These are phyloP conservation scores for human (Homo sapiens) DNA, from an alignment of 2,113 vertebrate species.

Conservation along the genomic window DNA sequence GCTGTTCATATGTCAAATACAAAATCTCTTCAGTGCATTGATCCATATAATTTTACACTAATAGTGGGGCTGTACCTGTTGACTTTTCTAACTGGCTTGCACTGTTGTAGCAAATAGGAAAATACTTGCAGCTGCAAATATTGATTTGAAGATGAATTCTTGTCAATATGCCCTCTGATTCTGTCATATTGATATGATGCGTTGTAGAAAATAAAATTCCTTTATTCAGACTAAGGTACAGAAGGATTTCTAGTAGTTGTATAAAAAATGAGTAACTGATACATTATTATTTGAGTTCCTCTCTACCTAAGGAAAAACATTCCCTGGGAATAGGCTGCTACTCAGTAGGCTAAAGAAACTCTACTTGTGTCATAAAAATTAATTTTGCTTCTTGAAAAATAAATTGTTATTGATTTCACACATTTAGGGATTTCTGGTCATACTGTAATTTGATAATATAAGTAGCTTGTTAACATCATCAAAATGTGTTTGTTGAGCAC, in stretches of 20 bases:
- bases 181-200: background rate
- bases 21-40: background rate
- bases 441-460: background rate
- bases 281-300: background rate
- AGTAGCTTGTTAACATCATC: background rate
- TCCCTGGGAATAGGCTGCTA: background rate
- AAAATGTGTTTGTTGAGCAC: background rate
- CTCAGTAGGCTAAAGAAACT: background rate
- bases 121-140: conserved; percentile 27
- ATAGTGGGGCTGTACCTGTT: background rate
- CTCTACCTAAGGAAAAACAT: background rate
- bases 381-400: background rate
- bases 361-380: background rate
- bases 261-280: background rate
- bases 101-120: conserved; percentile 1
- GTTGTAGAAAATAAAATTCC: background rate
- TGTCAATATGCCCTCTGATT: background rate
- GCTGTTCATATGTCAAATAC: background rate
- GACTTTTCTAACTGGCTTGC: background rate
- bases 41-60: background rate
- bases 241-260: background rate
- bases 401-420: background rate
- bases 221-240: background rate
- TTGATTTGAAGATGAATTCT: conserved; percentile 8
- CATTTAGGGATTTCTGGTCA: background rate